Conservation (phyloP, 2,797 vertebrate genomes). For the Telmatherina bonti region DNA sequence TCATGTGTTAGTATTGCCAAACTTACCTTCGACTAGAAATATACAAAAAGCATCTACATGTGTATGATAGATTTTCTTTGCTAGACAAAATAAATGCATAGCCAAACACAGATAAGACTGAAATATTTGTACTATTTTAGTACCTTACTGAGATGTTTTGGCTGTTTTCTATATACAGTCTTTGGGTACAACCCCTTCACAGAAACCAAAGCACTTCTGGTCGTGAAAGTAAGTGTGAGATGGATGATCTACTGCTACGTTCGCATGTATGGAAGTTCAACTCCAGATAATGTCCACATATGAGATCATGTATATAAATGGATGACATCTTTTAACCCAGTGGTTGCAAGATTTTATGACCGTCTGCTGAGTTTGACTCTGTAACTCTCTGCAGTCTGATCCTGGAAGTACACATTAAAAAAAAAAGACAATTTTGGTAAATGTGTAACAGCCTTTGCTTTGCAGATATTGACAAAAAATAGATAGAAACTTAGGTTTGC, state of each 20-base stretch:
- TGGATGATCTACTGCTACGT: not conserved
- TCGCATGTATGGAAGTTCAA: not conserved
- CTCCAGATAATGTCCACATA: not conserved
- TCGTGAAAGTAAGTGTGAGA: not conserved
- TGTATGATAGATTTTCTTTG: not conserved
- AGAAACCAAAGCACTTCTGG: not conserved
- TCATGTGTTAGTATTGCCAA: not conserved
- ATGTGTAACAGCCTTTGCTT: not conserved
- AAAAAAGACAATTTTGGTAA: not conserved
- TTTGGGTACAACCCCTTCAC: no score
- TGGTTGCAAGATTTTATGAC: not conserved
- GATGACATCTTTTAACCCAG: not conserved
- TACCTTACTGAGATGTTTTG: not conserved
- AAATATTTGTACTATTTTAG: not conserved
- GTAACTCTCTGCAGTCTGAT: constrained; percentile 4
- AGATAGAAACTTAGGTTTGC: not conserved
- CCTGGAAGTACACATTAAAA: not conserved
- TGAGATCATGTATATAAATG: not conserved
- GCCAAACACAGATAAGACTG: no score
- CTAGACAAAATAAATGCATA: not conserved
- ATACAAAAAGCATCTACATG: not conserved
- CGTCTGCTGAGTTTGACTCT: not conserved
- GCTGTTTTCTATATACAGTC: no score
- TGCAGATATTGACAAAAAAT: constrained; percentile 1
- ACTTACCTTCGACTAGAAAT: not conserved